phyloP scores from a whole-genome alignment of 1,140 invertebrate genomes.

The Aphelenchoides fujianensis region DNA sequence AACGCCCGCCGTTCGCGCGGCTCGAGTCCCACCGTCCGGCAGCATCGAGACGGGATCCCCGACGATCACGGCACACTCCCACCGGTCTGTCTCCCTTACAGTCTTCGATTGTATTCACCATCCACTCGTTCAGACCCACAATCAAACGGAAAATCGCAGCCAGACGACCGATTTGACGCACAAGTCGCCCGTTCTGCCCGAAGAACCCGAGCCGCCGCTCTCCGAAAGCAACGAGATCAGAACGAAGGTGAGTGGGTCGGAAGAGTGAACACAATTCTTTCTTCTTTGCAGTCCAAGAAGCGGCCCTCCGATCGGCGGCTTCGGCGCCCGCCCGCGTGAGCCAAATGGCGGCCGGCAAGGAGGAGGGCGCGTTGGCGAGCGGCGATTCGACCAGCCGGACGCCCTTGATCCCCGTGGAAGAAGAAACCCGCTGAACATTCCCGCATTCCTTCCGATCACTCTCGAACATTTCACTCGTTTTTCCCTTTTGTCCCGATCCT shows the following conservation, averaged over 20 bases:
- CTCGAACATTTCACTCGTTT: constrained; percentile 2
- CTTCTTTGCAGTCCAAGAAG: too few relatives aligned
- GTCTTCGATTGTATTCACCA: too few relatives aligned
- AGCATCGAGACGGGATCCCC: constrained; percentile 8
- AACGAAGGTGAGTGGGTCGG: too few relatives aligned
- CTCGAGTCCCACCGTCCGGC: not conserved
- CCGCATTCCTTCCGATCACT: too few relatives aligned
- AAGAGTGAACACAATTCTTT: too few relatives aligned
- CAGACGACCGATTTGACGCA: too few relatives aligned
- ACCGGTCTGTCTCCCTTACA: not conserved
- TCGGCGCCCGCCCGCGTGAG: not conserved
- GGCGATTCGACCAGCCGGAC: not conserved
- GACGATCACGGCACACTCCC: not conserved
- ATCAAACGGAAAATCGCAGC: too few relatives aligned
- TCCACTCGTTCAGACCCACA: too few relatives aligned
- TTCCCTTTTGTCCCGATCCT: not conserved
- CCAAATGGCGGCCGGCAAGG: not conserved
- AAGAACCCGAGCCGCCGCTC: not conserved
- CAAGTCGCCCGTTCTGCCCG: not conserved
- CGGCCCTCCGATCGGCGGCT: too few relatives aligned
- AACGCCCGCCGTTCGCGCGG: not conserved
- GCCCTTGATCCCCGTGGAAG: constrained; percentile 5
- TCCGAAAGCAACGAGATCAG: not conserved
- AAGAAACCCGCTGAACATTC: not conserved
- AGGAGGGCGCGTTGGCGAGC: not conserved